Percentiles rank a stretch among this genome's conserved stretches.
Conservation (phyloP, 2,797 vertebrate species). For the Eulemur albifrons region DNA sequence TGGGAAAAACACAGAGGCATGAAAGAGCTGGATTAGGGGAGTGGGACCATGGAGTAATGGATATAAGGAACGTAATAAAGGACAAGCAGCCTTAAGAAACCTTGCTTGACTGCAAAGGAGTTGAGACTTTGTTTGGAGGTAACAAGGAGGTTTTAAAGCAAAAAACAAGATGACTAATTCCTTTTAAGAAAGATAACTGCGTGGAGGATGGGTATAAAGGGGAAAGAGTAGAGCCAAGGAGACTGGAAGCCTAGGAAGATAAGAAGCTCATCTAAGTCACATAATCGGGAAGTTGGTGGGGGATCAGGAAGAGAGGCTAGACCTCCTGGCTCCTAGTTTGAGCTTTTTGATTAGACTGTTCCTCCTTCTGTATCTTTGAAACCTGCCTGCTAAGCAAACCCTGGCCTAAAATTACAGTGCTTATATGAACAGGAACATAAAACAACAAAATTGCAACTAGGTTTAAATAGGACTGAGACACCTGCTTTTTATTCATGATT, state of each 20-base stretch:
- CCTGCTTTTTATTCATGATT: not conserved
- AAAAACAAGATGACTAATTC: constrained; percentile 36
- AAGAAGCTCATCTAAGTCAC: constrained; percentile 24
- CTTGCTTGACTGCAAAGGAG: not conserved
- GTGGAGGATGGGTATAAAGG: not conserved
- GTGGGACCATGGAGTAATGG: not conserved
- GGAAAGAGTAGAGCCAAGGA: not conserved
- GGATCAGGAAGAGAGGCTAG: constrained; percentile 36
- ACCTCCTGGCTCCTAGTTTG: constrained; percentile 43
- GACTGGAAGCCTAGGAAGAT: constrained; percentile 17
- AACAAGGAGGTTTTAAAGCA: not conserved
- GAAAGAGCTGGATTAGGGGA: not conserved
- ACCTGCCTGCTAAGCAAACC: constrained; percentile 35
- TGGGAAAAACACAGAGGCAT: not conserved
- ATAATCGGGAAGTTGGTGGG: constrained; percentile 11
- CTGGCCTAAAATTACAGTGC: constrained; percentile 8
- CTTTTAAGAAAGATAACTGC: constrained; percentile 36
- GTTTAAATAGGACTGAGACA: constrained; percentile 14
- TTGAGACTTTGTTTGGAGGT: not conserved
- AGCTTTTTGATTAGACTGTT: constrained; percentile 32
- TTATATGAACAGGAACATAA: not conserved
- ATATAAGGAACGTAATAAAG: not conserved
- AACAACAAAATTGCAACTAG: not conserved
- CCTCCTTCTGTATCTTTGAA: constrained; percentile 41
- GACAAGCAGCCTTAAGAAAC: not conserved